These are phyloP conservation scores for Leptopilina boulardi DNA, from an alignment of 1,140 invertebrate species.

Conservation along the genomic window DNA sequence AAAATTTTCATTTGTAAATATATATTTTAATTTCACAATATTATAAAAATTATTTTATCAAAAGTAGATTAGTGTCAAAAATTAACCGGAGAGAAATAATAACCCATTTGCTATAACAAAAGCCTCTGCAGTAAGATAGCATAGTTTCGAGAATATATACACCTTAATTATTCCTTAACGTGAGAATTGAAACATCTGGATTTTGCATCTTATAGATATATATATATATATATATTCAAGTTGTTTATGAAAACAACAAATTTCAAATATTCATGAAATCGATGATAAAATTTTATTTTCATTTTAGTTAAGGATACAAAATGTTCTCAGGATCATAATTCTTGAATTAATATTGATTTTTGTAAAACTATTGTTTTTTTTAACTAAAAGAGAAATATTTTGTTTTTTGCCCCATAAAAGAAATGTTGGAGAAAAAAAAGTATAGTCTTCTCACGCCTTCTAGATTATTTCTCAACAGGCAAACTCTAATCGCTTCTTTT, in stretches of 20 bases:
- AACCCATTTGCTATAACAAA: no score
- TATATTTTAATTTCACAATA: background rate
- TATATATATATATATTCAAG: no score
- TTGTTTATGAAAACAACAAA: background rate
- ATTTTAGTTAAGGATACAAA: background rate
- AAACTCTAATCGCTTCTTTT: slow-evolving; percentile 14
- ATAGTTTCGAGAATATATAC: background rate
- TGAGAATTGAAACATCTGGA: slow-evolving; percentile 9
- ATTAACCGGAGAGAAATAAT: no score
- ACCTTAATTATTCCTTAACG: slow-evolving; percentile 25
- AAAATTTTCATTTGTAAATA: background rate
- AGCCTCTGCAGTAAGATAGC: background rate
- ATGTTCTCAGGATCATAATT: no score
- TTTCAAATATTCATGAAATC: background rate
- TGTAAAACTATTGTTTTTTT: background rate
- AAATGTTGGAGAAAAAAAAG: background rate
- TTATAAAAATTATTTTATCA: no score
- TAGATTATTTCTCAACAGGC: slow-evolving; percentile 19
- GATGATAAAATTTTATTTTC: background rate
- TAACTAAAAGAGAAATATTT: background rate
- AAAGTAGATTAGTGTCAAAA: background rate
- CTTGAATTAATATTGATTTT: no score
- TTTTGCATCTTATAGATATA: background rate
- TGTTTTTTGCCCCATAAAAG: background rate
- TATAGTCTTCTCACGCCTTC: slow-evolving; percentile 15